Evolutionary conservation across 2,888 invertebrate species (phyloP).

Genomic region (Caenorhabditis sinica): DNA sequence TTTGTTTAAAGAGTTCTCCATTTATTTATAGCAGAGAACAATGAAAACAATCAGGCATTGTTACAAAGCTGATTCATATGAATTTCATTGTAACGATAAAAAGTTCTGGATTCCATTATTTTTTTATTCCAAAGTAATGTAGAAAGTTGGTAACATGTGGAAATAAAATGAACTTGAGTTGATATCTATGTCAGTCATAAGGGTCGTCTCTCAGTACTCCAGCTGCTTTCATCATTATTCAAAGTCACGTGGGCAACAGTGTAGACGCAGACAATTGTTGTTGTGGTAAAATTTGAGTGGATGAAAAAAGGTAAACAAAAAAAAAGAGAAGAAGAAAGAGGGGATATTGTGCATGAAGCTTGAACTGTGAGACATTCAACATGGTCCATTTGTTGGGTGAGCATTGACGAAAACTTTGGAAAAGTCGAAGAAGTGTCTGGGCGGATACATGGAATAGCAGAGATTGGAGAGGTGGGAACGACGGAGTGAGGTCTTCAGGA

Average conservation of each 20-base stretch:
- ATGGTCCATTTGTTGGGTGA: constrained; percentile 52
- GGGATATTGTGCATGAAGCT: not conserved
- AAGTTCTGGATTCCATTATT: not conserved
- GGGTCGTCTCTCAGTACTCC: constrained; percentile 30
- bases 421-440: constrained; percentile 43
- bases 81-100: not conserved
- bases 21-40: too few relatives aligned
- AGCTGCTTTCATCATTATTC: constrained; percentile 29
- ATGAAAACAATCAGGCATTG: too few relatives aligned
- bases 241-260: constrained; percentile 31
- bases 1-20: too few relatives aligned
- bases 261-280: constrained; percentile 43
- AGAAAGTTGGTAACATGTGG: constrained; percentile 6
- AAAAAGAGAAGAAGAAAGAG: not conserved
- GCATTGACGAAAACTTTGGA: constrained; percentile 50
- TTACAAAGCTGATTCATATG: not conserved
- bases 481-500: constrained; percentile 27
- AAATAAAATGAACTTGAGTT: constrained; percentile 28
- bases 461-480: constrained; percentile 46
- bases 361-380: constrained; percentile 1
- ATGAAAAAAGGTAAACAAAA: constrained; percentile 14
- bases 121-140: not conserved
- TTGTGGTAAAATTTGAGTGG: constrained; percentile 22
- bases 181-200: constrained; percentile 24
- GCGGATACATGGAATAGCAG: constrained; percentile 48